Conservation (phyloP, 2,888 invertebrate species). For the Eristalinus sepulchralis region DNA sequence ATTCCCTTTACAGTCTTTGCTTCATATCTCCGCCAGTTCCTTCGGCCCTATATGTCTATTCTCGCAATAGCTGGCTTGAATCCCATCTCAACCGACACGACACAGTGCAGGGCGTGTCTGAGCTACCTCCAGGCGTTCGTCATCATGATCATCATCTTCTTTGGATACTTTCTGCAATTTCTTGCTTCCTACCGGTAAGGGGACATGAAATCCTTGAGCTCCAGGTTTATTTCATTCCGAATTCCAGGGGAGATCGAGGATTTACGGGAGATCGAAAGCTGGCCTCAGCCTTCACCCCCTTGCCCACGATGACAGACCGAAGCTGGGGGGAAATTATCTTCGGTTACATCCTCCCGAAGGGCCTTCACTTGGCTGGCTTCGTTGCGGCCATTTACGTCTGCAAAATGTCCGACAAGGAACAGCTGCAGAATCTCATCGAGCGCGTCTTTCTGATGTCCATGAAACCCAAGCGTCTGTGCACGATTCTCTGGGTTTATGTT, state of each 20-base stretch:
- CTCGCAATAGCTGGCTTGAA: slow-evolving; percentile 89
- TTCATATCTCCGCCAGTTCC: slow-evolving; percentile 81
- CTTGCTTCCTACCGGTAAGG: slow-evolving; percentile 88
- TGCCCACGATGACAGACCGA: slow-evolving; percentile 72
- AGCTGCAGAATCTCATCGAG: slow-evolving; percentile 91
- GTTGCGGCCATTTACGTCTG: slow-evolving; percentile 88
- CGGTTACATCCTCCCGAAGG: slow-evolving; percentile 88
- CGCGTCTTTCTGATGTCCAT: slow-evolving; percentile 88
- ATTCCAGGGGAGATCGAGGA: slow-evolving; percentile 74
- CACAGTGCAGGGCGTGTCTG: slow-evolving; percentile 83
- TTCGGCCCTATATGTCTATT: slow-evolving; percentile 88
- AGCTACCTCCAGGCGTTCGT: slow-evolving; percentile 87
- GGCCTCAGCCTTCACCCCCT: slow-evolving; percentile 4
- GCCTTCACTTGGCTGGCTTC: slow-evolving; percentile 88
- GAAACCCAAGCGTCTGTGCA: slow-evolving; percentile 86
- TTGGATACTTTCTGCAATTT: slow-evolving; percentile 89
- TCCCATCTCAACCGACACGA: slow-evolving; percentile 85
- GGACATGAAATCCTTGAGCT: background rate
- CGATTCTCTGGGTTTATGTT: slow-evolving; percentile 88
- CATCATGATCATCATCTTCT: slow-evolving; percentile 85
- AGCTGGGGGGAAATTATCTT: slow-evolving; percentile 87
- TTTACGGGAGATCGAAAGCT: slow-evolving; percentile 48
- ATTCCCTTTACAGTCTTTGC: background rate
- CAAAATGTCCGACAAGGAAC: slow-evolving; percentile 90
- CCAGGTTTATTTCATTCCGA: background rate